phyloP scores from a whole-genome alignment of 2,888 invertebrate species.

The Cryptocephalus primarius region DNA sequence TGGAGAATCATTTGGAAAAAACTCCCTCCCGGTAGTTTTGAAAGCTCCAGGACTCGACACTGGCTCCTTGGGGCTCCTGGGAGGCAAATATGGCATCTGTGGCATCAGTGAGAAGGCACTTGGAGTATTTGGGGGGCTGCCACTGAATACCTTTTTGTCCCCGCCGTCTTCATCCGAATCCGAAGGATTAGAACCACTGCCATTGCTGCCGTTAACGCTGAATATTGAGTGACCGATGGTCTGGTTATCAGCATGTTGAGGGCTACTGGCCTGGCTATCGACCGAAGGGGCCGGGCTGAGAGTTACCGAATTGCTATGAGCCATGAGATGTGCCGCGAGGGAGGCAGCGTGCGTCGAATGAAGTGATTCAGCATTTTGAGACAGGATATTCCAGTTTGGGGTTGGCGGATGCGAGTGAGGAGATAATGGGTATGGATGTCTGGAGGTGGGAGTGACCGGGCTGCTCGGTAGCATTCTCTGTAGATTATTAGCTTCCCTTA shows the following conservation, averaged over 20 bases:
- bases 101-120: constrained; percentile 38
- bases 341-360: constrained; percentile 44
- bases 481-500: constrained; percentile 67
- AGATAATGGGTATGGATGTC: constrained; percentile 60
- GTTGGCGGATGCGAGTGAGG: constrained; percentile 75
- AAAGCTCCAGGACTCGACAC: constrained; percentile 37
- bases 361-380: constrained; percentile 31
- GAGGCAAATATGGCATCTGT: constrained; percentile 40
- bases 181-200: constrained; percentile 59
- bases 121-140: constrained; percentile 43
- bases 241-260: constrained; percentile 57
- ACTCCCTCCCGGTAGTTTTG: constrained; percentile 52
- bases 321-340: constrained; percentile 60
- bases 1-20: constrained; percentile 65
- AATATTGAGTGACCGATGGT: constrained; percentile 35
- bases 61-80: constrained; percentile 50
- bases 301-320: constrained; percentile 74
- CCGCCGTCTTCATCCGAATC: constrained; percentile 73
- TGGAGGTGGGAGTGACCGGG: constrained; percentile 73
- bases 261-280: constrained; percentile 78
- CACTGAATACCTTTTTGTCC: constrained; percentile 23
- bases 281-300: constrained; percentile 84
- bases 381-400: constrained; percentile 54
- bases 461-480: constrained; percentile 70
- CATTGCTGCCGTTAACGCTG: constrained; percentile 34